phyloP scores from a whole-genome alignment of 30 jellyfish, hydroid and myxozoan species.

The Aurelia aurita region DNA sequence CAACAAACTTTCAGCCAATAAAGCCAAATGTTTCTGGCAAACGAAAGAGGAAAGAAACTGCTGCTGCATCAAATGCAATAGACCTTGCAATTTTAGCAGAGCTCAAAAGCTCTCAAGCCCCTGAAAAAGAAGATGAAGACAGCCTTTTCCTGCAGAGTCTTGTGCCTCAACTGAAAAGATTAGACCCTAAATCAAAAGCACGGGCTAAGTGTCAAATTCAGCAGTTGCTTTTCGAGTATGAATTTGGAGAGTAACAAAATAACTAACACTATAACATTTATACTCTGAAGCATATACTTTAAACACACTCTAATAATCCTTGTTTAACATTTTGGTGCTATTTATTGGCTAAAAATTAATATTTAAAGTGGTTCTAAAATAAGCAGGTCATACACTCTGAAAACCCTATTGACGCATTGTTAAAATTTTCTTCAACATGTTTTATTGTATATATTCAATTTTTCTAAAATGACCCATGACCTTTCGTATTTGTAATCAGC shows the following conservation, averaged over 20 bases:
- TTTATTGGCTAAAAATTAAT: background rate
- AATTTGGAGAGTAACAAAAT: conserved; percentile 33
- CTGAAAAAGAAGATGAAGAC: conserved; percentile 34
- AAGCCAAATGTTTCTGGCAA: conserved; percentile 44
- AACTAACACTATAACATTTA: background rate
- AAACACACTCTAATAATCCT: background rate
- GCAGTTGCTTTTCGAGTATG: conserved; percentile 42
- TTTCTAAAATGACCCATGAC: too few species aligned
- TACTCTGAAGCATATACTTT: background rate
- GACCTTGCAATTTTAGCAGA: conserved; percentile 46
- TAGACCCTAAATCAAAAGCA: conserved; percentile 37
- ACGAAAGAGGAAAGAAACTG: conserved; percentile 28
- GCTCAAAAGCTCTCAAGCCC: conserved; percentile 11
- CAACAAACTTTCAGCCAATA: background rate
- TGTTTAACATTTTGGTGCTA: background rate
- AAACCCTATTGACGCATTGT: too few species aligned
- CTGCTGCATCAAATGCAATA: conserved; percentile 15
- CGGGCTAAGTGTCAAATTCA: conserved; percentile 52
- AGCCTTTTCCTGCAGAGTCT: conserved; percentile 40
- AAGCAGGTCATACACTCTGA: too few species aligned
- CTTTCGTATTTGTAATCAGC: too few species aligned
- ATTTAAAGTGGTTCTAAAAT: too few species aligned
- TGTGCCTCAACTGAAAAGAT: conserved; percentile 50
- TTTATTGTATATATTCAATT: too few species aligned
- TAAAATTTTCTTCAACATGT: too few species aligned